phyloP scores from a whole-genome alignment of 2,113 vertebrate genomes.

The Nesoenas mayeri region DNA sequence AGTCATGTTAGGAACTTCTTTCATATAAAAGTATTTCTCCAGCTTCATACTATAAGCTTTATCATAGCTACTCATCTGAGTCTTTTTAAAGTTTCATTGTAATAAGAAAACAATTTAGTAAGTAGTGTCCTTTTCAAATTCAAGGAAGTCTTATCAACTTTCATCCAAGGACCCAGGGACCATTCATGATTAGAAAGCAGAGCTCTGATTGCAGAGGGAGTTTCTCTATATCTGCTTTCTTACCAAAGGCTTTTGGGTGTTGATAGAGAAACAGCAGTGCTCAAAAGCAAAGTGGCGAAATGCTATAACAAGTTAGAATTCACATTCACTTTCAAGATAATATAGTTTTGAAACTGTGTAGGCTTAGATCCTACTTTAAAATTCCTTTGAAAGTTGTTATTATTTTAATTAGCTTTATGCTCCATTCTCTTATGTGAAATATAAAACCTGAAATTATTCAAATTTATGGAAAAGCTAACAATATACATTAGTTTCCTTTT shows the following conservation, averaged over 20 bases:
- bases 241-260: not conserved
- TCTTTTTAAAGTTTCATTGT: not conserved
- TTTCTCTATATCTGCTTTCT: not conserved
- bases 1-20: not conserved
- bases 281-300: not conserved
- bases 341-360: not conserved
- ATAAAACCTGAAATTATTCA: not conserved
- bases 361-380: not conserved
- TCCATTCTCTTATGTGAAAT: not conserved
- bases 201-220: not conserved
- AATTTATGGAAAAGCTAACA: not conserved
- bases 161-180: not conserved
- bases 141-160: not conserved
- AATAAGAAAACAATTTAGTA: not conserved
- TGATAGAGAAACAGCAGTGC: not conserved
- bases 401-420: not conserved
- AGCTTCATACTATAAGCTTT: not conserved
- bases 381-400: not conserved
- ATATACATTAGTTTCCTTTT: not conserved
- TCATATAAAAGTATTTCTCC: not conserved
- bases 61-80: not conserved
- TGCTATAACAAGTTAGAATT: not conserved
- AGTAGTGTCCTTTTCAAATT: not conserved
- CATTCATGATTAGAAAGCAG: not conserved
- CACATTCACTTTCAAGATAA: not conserved